Evolutionary conservation across 1,140 invertebrate species (phyloP).

Genomic region (Eupeodes corollae): DNA sequence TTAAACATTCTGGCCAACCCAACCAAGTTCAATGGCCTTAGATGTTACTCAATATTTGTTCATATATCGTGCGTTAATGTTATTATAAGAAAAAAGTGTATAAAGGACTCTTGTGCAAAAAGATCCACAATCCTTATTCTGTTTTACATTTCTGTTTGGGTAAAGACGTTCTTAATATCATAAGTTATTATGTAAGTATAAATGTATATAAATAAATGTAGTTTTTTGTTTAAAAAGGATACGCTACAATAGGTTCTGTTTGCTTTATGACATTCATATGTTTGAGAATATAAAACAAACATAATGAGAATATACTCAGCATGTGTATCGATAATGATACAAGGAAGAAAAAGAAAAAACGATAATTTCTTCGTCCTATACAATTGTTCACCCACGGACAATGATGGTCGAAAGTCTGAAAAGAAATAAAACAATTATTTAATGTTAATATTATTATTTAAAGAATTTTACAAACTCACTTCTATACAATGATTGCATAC

Average conservation of each 20-base stretch:
- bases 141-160: too few species aligned
- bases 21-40: too few species aligned
- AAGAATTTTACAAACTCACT: slow-evolving; percentile 45
- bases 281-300: slow-evolving; percentile 81
- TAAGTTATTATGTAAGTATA: too few species aligned
- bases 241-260: slow-evolving; percentile 78
- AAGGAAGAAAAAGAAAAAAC: slow-evolving; percentile 97
- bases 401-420: slow-evolving; percentile 98
- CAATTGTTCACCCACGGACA: slow-evolving; percentile 99
- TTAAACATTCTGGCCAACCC: too few species aligned
- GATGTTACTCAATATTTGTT: too few species aligned
- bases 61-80: too few species aligned
- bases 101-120: too few species aligned
- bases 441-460: slow-evolving; percentile 4
- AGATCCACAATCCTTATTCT: too few species aligned
- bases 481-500: slow-evolving; percentile 99
- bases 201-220: not conserved
- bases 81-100: too few species aligned
- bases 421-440: slow-evolving; percentile 14
- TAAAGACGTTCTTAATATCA: too few species aligned
- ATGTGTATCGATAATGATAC: slow-evolving; percentile 93
- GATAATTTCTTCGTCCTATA: slow-evolving; percentile 95
- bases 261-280: slow-evolving; percentile 70
- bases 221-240: slow-evolving; percentile 35
- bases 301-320: slow-evolving; percentile 90